phyloP scores from a whole-genome alignment of 2,797 vertebrate species.

The Poecilia wingei region DNA sequence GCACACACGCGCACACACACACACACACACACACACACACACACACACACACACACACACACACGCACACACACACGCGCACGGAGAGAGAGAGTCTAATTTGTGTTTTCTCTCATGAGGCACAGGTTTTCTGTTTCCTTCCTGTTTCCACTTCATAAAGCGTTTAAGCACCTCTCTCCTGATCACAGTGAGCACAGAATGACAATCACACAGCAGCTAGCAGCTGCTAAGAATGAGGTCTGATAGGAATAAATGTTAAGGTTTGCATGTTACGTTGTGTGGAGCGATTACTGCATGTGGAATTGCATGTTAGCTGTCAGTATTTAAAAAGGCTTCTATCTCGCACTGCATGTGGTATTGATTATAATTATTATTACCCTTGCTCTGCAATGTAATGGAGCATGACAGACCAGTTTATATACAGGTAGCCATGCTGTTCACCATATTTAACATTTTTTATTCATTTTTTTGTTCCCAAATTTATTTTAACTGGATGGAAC shows the following conservation, averaged over 20 bases:
- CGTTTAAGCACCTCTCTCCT: slow-evolving; percentile 32
- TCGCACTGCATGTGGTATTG: slow-evolving; percentile 18
- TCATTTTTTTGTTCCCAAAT: not conserved
- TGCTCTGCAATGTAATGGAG: slow-evolving; percentile 35
- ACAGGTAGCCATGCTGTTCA: slow-evolving; percentile 4
- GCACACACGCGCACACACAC: slow-evolving; percentile 10
- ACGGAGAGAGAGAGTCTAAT: slow-evolving; percentile 1
- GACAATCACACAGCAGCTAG: slow-evolving; percentile 33
- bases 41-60: slow-evolving; percentile 13
- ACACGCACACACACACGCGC: slow-evolving; percentile 18
- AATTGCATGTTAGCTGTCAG: slow-evolving; percentile 15
- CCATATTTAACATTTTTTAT: slow-evolving; percentile 6
- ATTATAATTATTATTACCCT: slow-evolving; percentile 16
- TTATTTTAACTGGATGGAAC: slow-evolving; percentile 4
- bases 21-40: slow-evolving; percentile 9
- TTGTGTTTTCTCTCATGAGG: slow-evolving; percentile 24
- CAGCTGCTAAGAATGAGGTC: slow-evolving; percentile 30
- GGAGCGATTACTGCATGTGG: not conserved
- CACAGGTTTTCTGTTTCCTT: slow-evolving; percentile 18
- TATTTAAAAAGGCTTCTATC: slow-evolving; percentile 21
- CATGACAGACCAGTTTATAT: slow-evolving; percentile 20
- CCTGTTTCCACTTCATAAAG: slow-evolving; percentile 18
- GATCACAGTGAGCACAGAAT: slow-evolving; percentile 20
- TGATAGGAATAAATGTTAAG: slow-evolving; percentile 10
- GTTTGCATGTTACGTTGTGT: not conserved